These are phyloP conservation scores for Macrophya annulata DNA, from an alignment of 2,888 invertebrate species.

Conservation along the genomic window DNA sequence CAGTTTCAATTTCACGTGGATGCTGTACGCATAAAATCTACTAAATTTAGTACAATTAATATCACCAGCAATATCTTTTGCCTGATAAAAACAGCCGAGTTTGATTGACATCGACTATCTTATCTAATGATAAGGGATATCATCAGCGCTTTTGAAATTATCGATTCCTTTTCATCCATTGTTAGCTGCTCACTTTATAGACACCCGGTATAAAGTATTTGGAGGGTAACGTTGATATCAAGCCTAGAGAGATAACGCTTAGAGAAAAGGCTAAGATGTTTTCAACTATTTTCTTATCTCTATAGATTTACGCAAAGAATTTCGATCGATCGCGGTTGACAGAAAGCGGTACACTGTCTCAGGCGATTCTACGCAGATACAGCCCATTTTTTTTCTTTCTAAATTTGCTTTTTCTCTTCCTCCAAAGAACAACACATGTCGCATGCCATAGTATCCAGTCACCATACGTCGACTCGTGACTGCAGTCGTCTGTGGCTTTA, in stretches of 20 bases:
- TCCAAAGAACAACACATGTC: slow-evolving; percentile 21
- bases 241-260: background rate
- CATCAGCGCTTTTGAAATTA: background rate
- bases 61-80: background rate
- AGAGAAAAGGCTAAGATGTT: background rate
- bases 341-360: background rate
- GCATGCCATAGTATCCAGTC: background rate
- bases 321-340: slow-evolving; percentile 7
- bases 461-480: slow-evolving; percentile 33
- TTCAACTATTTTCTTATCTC: slow-evolving; percentile 25
- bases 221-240: slow-evolving; percentile 5
- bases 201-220: background rate
- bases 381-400: background rate
- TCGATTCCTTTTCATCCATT: background rate
- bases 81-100: background rate
- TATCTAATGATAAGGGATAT: slow-evolving; percentile 1
- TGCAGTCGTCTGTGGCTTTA: slow-evolving; percentile 42
- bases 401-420: background rate
- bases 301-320: background rate
- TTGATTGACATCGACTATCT: background rate
- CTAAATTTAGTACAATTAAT: background rate
- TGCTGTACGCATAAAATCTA: background rate
- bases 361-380: background rate
- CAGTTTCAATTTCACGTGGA: background rate
- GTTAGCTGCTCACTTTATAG: background rate